Conservation (phyloP, 2,797 vertebrate species). For the Siniperca scherzeri region DNA sequence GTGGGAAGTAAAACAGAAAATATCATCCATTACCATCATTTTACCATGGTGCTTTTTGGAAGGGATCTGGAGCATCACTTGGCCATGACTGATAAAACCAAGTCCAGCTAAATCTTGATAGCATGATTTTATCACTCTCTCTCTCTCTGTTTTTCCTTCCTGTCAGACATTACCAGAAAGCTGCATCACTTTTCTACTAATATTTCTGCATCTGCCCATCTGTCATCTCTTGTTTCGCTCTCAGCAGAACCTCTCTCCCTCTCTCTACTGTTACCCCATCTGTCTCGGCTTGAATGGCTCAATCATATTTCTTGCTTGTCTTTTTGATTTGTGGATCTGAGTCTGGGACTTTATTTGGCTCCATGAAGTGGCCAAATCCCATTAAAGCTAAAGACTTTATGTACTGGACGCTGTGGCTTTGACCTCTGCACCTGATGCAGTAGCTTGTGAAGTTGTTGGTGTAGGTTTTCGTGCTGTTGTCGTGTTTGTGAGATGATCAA, state of each 20-base stretch:
- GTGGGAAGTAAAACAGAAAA: not conserved
- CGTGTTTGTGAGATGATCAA: not conserved
- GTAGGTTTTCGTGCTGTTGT: not conserved
- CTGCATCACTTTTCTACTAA: slow-evolving; percentile 54
- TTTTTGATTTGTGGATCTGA: slow-evolving; percentile 47
- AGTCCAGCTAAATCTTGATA: slow-evolving; percentile 40
- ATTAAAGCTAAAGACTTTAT: slow-evolving; percentile 15
- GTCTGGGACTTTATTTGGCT: slow-evolving; percentile 16
- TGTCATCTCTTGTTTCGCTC: slow-evolving; percentile 12
- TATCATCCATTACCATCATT: not conserved
- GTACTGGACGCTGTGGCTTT: not conserved
- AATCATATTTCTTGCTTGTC: slow-evolving; percentile 39
- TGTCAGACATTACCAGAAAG: slow-evolving; percentile 54
- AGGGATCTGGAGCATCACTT: slow-evolving; percentile 43
- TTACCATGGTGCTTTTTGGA: no score
- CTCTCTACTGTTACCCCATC: not conserved
- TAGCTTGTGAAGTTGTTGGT: not conserved
- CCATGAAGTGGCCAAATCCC: not conserved
- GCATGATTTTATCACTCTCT: slow-evolving; percentile 5
- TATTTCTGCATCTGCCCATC: slow-evolving; percentile 48
- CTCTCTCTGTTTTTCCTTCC: slow-evolving; percentile 14
- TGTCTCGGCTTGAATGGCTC: slow-evolving; percentile 21
- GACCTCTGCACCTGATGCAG: not conserved
- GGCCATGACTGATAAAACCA: slow-evolving; percentile 1
- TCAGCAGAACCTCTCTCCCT: not conserved